phyloP scores from a whole-genome alignment of 2,888 invertebrate species.

The Ophioninae sp. region DNA sequence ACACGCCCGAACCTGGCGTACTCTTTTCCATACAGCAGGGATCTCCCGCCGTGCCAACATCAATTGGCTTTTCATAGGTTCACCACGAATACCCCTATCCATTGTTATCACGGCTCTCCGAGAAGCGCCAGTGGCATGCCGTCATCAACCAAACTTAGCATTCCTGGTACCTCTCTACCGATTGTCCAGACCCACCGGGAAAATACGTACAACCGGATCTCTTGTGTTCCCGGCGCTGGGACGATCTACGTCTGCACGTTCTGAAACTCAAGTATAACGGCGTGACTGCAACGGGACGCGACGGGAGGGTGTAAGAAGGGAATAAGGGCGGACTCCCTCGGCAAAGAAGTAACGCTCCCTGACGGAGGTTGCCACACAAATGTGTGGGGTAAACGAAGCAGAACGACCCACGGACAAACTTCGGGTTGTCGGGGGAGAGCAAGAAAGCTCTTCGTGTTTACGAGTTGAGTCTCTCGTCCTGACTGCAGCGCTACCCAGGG shows the following conservation, averaged over 20 bases:
- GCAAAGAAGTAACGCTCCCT: constrained; percentile 27
- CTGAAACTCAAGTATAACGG: constrained; percentile 2
- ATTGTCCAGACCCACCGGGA: neutral
- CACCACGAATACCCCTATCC: neutral
- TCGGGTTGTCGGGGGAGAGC: constrained; percentile 21
- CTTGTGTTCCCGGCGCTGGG: neutral
- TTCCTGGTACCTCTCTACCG: constrained; percentile 6
- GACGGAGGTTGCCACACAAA: constrained; percentile 60
- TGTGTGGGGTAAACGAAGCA: constrained; percentile 25
- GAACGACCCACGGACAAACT: constrained; percentile 6
- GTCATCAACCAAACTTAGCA: constrained; percentile 9
- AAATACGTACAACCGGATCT: constrained; percentile 7
- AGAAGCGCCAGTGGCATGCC: neutral
- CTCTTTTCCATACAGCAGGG: constrained; percentile 15
- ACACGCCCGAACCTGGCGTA: constrained; percentile 2
- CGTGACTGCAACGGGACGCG: constrained; percentile 40
- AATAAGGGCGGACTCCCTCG: constrained; percentile 14
- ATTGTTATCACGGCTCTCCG: neutral
- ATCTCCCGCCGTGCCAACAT: constrained; percentile 5
- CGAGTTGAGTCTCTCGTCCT: constrained; percentile 67
- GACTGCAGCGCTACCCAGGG: constrained; percentile 71
- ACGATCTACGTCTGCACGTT: constrained; percentile 8
- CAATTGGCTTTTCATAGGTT: constrained; percentile 26
- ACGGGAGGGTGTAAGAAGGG: constrained; percentile 37
- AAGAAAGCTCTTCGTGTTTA: constrained; percentile 68